Evolutionary conservation across 2,113 vertebrate species (phyloP), one percentile per base, ranked within the genome.

Genomic region (Cnemophilus loriae): DNA sequence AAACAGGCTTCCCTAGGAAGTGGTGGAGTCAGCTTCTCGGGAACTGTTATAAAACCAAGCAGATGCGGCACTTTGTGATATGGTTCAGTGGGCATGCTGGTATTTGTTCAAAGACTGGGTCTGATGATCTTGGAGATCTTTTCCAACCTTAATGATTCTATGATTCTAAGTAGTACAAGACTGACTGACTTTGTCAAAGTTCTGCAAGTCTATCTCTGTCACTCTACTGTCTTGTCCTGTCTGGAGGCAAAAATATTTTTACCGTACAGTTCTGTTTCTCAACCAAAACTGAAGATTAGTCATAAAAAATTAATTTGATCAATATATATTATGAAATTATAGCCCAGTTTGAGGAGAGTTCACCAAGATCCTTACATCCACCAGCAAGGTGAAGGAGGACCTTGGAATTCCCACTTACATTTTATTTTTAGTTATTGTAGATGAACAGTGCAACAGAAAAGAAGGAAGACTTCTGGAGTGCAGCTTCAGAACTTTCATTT

Each of bases 1-100:
- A 26, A 47, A 61, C 3, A 47, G 39, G 7, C 26, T 82, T 60
- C 22, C 8, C 37, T 60, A 30, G 33, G 47, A 89, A 75, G 6
- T 53, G 30, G 39, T 55, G 24, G 20, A 82, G 19, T n/a, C 24
- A 67, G 21, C 46, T 33, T 60, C 57, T 39, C 0, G 1, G 30
- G 24, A 75, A n/a, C 8, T 35, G n/a, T 47, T 76, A 68, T n/a
- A 41, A 82, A 47, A 7, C 1, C 14, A 35, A 10, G 9, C 4
- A 41, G 41, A 35, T 35, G 17, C 68, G 30, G 13, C 9, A 3
- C n/a, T 60, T 20, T 3, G 1, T 1, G 0, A 27, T 61, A 35
- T 16, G 4, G 21, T 49, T 42, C 27, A 42, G 35, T 56, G 17
- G 39, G 21, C 24, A 69, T 3, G 1, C 5, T 49, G 32, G 17